Conservation (phyloP, 2,113 vertebrate genomes). For the Bolborhynchus lineola region DNA sequence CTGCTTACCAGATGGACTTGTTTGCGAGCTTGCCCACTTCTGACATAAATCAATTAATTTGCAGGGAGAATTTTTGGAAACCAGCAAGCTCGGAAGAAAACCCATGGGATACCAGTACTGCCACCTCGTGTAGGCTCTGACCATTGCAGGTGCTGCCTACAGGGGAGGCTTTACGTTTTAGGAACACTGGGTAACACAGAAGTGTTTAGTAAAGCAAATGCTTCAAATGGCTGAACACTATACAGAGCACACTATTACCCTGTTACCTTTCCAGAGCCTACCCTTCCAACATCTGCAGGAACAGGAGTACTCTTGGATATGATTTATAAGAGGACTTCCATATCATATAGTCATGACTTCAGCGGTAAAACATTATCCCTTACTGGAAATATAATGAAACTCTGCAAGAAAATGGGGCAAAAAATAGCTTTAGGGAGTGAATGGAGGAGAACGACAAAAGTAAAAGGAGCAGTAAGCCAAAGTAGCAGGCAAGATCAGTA, state of each 20-base stretch:
- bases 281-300: background rate
- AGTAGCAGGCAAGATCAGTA: background rate
- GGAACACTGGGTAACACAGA: background rate
- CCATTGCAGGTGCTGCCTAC: background rate
- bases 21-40: constrained; percentile 59
- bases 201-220: background rate
- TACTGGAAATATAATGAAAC: background rate
- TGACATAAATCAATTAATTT: constrained; percentile 44
- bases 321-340: background rate
- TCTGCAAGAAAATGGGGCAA: background rate
- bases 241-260: background rate
- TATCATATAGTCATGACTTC: background rate
- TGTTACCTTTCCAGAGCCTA: background rate
- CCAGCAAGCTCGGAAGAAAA: background rate
- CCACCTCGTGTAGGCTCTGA: constrained; percentile 37
- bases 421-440: background rate
- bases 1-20: constrained; percentile 61
- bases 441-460: background rate
- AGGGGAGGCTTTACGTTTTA: background rate
- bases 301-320: background rate
- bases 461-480: background rate
- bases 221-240: background rate
- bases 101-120: constrained; percentile 14
- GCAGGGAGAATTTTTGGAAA: constrained; percentile 16
- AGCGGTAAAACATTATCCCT: background rate